Conservation (phyloP, 1,140 invertebrate species). For the Popillia japonica region DNA sequence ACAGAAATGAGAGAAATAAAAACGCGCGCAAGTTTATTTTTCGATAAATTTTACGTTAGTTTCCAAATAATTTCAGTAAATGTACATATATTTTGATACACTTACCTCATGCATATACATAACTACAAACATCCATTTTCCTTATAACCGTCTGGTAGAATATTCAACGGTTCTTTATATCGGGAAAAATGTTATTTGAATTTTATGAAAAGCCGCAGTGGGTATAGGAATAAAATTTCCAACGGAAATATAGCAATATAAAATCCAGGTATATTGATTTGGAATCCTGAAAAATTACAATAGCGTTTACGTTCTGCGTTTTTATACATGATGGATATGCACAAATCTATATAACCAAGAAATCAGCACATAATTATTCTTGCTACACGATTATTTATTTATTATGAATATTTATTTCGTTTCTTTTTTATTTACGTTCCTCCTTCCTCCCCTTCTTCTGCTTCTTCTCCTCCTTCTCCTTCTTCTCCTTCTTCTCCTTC, state of each 20-base stretch:
- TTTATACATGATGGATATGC: neutral
- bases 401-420: too few species aligned
- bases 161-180: neutral
- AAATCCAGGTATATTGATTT: neutral
- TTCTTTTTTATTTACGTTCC: too few species aligned
- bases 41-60: too few species aligned
- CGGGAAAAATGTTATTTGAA: neutral
- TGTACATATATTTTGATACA: neutral
- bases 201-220: neutral
- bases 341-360: neutral
- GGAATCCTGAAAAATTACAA: slow-evolving; percentile 4
- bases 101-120: neutral
- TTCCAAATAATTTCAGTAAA: neutral
- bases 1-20: too few species aligned
- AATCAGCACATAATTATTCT: too few species aligned
- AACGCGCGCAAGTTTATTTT: too few species aligned
- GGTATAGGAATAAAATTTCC: neutral
- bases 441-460: too few species aligned
- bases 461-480: too few species aligned
- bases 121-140: neutral
- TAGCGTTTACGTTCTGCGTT: neutral
- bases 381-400: too few species aligned
- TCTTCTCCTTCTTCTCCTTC: too few species aligned
- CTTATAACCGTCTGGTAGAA: neutral
- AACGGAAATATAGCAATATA: neutral